Evolutionary conservation across 1,140 invertebrate species (phyloP).

Genomic region (Halyomorpha halys): DNA sequence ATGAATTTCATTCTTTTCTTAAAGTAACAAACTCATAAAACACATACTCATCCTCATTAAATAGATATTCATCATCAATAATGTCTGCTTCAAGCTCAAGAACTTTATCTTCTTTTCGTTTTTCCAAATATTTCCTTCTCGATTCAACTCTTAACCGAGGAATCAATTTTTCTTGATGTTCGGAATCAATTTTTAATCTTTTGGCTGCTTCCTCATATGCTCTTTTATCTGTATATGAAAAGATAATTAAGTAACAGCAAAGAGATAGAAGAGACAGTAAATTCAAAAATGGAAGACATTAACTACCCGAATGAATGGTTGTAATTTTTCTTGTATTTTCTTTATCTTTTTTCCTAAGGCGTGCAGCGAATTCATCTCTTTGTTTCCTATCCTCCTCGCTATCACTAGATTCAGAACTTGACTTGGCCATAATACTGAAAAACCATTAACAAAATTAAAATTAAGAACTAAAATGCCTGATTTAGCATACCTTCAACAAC

Average conservation of each 20-base stretch:
- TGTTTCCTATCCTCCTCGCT: slow-evolving; percentile 43
- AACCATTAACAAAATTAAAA: no score
- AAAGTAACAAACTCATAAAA: no score
- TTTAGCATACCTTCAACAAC: no score
- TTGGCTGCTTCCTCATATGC: slow-evolving; percentile 87
- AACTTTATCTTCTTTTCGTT: slow-evolving; percentile 92
- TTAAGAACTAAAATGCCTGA: no score
- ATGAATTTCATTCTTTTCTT: no score
- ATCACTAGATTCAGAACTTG: slow-evolving; percentile 25
- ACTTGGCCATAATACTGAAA: slow-evolving; percentile 22
- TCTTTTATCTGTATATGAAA: slow-evolving; percentile 50
- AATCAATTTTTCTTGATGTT: slow-evolving; percentile 75
- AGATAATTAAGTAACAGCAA: neutral
- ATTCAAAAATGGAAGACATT: no score
- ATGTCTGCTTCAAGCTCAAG: slow-evolving; percentile 91
- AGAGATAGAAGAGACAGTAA: no score
- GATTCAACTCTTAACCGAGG: slow-evolving; percentile 84
- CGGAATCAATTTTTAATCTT: slow-evolving; percentile 73
- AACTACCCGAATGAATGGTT: slow-evolving; percentile 38
- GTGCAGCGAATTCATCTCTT: slow-evolving; percentile 84
- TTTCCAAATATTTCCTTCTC: slow-evolving; percentile 85
- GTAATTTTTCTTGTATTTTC: slow-evolving; percentile 74
- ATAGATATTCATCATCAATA: slow-evolving; percentile 92
- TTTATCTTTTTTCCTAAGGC: slow-evolving; percentile 84
- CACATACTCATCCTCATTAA: slow-evolving; percentile 72